A percentile compares a stretch with the other conserved stretches of the same genome.
These are phyloP conservation scores for Silurus meridionalis DNA, from an alignment of 2,113 vertebrate genomes.

Conservation along the genomic window DNA sequence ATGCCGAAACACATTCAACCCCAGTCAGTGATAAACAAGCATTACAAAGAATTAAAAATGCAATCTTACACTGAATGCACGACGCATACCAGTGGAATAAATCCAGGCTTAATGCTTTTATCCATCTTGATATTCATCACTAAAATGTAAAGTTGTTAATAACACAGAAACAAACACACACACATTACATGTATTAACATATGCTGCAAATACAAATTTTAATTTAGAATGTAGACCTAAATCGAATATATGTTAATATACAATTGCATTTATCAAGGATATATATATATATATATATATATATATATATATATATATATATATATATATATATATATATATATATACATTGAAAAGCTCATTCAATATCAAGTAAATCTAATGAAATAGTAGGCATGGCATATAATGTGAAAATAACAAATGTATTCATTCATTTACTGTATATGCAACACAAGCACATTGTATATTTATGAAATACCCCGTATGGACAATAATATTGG, in stretches of 20 bases:
- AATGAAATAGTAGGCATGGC: neutral
- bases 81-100: constrained; percentile 11
- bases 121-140: constrained; percentile 12
- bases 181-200: neutral
- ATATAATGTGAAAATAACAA: neutral
- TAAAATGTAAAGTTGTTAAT: constrained; percentile 1
- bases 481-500: neutral
- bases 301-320: too few relatives aligned
- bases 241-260: too few relatives aligned
- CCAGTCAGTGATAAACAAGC: constrained; percentile 1
- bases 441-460: neutral
- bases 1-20: neutral
- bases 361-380: neutral
- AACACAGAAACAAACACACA: neutral
- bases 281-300: too few relatives aligned
- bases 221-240: neutral
- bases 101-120: constrained; percentile 12
- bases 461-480: neutral
- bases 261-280: too few relatives aligned
- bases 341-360: neutral
- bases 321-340: too few relatives aligned
- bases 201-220: neutral
- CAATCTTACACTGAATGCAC: neutral
- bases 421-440: neutral
- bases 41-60: constrained; percentile 11